A percentile compares a stretch with the other conserved stretches of the same genome.
phyloP scores from a whole-genome alignment of 2,888 invertebrate genomes.

The Cataglyphis altisquamis region DNA sequence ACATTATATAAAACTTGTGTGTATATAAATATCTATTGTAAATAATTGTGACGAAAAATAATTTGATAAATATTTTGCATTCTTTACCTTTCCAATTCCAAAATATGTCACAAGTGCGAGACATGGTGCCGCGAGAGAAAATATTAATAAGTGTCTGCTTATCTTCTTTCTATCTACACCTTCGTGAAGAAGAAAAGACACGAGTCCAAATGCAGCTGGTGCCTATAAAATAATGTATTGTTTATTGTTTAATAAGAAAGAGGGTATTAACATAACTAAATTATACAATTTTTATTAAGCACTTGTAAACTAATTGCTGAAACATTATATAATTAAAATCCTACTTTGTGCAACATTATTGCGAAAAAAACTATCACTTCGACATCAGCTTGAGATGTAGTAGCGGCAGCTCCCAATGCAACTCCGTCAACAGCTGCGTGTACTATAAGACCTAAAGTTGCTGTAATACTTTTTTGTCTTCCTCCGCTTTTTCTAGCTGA shows the following conservation, averaged over 20 bases:
- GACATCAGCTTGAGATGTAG: constrained; percentile 97
- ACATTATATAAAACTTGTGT: background rate
- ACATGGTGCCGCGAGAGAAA: constrained; percentile 97
- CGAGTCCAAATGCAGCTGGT: constrained; percentile 99
- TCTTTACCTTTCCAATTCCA: constrained; percentile 92
- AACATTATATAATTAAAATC: background rate
- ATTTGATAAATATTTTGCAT: background rate
- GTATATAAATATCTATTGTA: background rate
- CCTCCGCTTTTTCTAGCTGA: constrained; percentile 89
- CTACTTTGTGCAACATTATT: constrained; percentile 98
- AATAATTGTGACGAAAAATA: background rate
- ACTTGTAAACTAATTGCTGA: constrained; percentile 15
- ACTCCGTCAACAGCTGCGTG: constrained; percentile 99
- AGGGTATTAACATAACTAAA: constrained; percentile 10
- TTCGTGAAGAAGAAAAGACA: constrained; percentile 98
- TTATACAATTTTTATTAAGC: constrained; percentile 15
- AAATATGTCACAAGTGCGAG: constrained; percentile 97
- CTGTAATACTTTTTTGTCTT: constrained; percentile 93
- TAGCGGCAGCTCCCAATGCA: constrained; percentile 99
- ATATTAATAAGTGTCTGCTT: constrained; percentile 95
- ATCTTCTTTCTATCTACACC: constrained; percentile 96
- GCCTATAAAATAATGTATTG: constrained; percentile 88
- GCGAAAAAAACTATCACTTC: constrained; percentile 99
- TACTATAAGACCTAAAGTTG: constrained; percentile 98
- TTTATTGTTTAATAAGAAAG: background rate